Percentiles rank a stretch among this genome's conserved stretches.
phyloP scores from a whole-genome alignment of 2,888 invertebrate genomes.

The Seladonia tumulorum region DNA sequence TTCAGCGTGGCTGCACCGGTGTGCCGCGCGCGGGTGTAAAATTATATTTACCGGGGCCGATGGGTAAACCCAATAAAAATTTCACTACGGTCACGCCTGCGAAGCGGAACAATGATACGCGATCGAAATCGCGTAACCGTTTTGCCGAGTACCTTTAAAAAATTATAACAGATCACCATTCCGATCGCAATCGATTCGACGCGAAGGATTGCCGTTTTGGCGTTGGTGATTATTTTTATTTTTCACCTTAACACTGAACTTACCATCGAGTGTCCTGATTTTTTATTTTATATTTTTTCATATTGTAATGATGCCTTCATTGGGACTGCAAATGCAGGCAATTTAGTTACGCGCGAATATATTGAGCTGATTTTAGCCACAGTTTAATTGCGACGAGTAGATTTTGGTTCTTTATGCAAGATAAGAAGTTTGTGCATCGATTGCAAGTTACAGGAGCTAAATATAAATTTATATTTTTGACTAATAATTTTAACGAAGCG shows the following conservation, averaged over 20 bases:
- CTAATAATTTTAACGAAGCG: no score
- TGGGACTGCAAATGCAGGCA: no score
- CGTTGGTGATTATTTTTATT: background rate
- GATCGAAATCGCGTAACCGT: background rate
- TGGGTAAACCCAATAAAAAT: constrained; percentile 38
- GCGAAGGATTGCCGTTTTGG: constrained; percentile 5
- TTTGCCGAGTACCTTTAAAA: constrained; percentile 18
- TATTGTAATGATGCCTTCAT: background rate
- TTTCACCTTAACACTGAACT: background rate
- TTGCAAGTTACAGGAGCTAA: no score
- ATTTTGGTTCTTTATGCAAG: no score
- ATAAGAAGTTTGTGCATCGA: no score
- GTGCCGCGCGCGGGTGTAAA: constrained; percentile 25
- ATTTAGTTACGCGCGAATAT: background rate
- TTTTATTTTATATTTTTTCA: background rate
- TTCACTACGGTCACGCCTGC: constrained; percentile 16
- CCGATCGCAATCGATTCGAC: background rate
- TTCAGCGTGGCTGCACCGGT: constrained; percentile 11
- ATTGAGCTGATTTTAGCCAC: background rate
- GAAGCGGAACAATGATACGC: background rate
- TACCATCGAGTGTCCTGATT: no score
- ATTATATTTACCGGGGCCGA: constrained; percentile 39
- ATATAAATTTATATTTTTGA: no score
- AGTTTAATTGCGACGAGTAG: background rate
- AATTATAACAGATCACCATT: background rate